phyloP scores from a whole-genome alignment of 2,888 invertebrate species.

The Temnothorax unifasciatus region DNA sequence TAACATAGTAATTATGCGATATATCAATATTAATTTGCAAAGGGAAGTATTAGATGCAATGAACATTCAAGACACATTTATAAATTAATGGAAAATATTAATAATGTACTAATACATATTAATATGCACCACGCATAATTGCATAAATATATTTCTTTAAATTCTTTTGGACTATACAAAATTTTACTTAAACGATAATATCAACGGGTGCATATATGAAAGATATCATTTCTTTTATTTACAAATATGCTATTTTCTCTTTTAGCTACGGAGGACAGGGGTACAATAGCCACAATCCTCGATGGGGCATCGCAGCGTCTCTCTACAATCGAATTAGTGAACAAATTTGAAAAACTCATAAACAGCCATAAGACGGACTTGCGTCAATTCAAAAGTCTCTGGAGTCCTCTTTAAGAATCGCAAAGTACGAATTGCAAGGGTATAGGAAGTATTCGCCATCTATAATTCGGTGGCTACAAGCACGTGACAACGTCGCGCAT shows the following conservation, averaged over 20 bases:
- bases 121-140: not conserved
- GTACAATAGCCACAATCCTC: slow-evolving; percentile 70
- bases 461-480: slow-evolving; percentile 69
- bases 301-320: slow-evolving; percentile 74
- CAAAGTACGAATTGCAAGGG: slow-evolving; percentile 77
- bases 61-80: not conserved
- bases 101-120: not conserved
- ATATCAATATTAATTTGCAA: not conserved
- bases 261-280: slow-evolving; percentile 73
- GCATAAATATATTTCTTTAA: not conserved
- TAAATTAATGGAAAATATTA: not conserved
- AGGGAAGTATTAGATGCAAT: not conserved
- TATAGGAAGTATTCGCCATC: slow-evolving; percentile 40
- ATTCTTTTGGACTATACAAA: not conserved
- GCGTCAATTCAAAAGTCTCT: slow-evolving; percentile 62
- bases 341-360: slow-evolving; percentile 72
- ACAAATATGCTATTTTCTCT: slow-evolving; percentile 1
- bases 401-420: slow-evolving; percentile 67
- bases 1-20: not conserved
- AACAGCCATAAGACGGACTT: slow-evolving; percentile 37
- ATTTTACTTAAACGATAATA: not conserved
- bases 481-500: slow-evolving; percentile 71
- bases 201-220: not conserved
- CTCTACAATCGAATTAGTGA: slow-evolving; percentile 74
- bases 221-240: not conserved